Evolutionary conservation across 2,888 invertebrate genomes (phyloP), one percentile per base, ranked within the genome.

Genomic region (Agrilus mali): DNA sequence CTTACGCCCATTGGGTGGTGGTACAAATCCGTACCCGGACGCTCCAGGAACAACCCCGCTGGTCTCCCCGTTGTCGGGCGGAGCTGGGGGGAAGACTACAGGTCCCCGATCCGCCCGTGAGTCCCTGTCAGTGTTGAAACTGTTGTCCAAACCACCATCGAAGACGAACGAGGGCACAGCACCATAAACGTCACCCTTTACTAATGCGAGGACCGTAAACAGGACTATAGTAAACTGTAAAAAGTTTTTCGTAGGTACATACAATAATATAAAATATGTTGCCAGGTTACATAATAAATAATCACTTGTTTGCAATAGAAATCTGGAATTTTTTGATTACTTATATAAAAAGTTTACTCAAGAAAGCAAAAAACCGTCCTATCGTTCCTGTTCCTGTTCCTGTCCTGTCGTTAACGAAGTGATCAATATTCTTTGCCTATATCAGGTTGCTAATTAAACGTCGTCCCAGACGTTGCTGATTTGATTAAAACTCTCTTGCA

Each of bases 11-110:
- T 72, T 65, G 67, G 74, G 74, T 57, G 86, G 85, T 49, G 86
- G 86, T 47, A 87, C 86, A 65, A 88, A 88, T 53, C 88, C 88
- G 63, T 77, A 88, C 52, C 87, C 87, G 39, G 86, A 86, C 46
- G 86, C 87, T 45, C 88, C 87, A 27, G 82, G 80, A 44, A 86
- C 72, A 33, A 88, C 87, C 14, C 87, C 87, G 61, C 86, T 86
- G 53, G 82, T 79, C 54, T 75, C 74, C n/a, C 67, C 69, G 46
- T 61, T 67, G 64, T 81, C 80, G 49, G 77, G 71, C 36, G 81
- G 75, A 53, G 81, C 80, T 45, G 77, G 76, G 33, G 84, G 84
- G 70, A 87, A 88, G 40, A 86, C 74, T 40, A 88, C 85, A 47
- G 88, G 87, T 55, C 88, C 88, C 80, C 73, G 70, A 57, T 77